phyloP scores from a whole-genome alignment of 2,888 invertebrate genomes.

The Nomada ferruginata region DNA sequence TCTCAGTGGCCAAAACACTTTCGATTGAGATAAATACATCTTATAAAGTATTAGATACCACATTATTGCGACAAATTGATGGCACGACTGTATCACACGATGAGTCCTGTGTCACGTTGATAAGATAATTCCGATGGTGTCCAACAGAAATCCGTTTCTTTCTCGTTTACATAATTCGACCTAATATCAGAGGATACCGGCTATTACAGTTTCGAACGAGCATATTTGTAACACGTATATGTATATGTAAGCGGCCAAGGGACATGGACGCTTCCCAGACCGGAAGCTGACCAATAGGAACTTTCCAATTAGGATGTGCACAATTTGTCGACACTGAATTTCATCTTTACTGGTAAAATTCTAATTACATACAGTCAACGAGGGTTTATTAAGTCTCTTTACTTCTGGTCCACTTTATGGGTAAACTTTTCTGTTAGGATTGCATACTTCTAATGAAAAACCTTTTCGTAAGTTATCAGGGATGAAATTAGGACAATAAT shows the following conservation, averaged over 20 bases:
- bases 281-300: conserved; percentile 31
- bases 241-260: conserved; percentile 12
- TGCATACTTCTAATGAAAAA: not conserved
- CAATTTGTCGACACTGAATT: not conserved
- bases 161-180: conserved; percentile 33
- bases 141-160: conserved; percentile 9
- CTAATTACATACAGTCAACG: no score
- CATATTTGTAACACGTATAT: conserved; percentile 1
- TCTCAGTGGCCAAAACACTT: not conserved
- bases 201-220: conserved; percentile 13
- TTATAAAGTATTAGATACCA: no score
- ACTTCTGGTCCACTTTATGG: not conserved
- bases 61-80: not conserved
- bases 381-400: no score
- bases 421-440: not conserved
- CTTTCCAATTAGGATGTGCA: conserved; percentile 24
- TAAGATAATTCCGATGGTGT: not conserved
- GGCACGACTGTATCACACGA: not conserved
- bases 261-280: conserved; percentile 21
- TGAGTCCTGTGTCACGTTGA: not conserved
- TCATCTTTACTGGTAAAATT: not conserved
- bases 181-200: conserved; percentile 24
- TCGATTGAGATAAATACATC: not conserved
- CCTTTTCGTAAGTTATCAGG: not conserved
- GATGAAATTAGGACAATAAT: not conserved